Conservation (phyloP, 2,797 vertebrate species). For the Silurus aristotelis region DNA sequence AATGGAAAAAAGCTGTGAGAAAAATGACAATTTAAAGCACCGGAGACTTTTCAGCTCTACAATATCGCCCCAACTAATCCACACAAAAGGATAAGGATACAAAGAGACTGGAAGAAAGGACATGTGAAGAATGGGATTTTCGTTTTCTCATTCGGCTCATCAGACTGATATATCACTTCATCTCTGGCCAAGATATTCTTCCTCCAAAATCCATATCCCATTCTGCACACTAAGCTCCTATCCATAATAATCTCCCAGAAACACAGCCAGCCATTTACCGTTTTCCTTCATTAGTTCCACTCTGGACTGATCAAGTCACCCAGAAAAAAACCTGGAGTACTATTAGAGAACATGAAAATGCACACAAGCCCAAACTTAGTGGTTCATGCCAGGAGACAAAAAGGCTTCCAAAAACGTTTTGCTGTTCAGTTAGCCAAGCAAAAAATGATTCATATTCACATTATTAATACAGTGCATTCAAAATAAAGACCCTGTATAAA, state of each 20-base stretch:
- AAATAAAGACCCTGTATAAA: slow-evolving; percentile 24
- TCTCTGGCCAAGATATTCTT: slow-evolving; percentile 41
- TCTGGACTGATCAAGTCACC: slow-evolving; percentile 12
- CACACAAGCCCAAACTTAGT: not conserved
- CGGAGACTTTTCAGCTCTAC: slow-evolving; percentile 34
- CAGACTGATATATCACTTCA: slow-evolving; percentile 42
- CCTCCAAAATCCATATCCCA: slow-evolving; percentile 44
- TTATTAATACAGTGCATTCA: not conserved
- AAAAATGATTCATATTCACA: not conserved
- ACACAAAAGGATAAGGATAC: slow-evolving; percentile 35
- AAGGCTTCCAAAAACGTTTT: slow-evolving; percentile 11
- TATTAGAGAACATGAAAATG: slow-evolving; percentile 13
- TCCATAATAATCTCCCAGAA: slow-evolving; percentile 32
- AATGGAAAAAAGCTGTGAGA: slow-evolving; percentile 50
- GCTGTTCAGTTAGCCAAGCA: not conserved
- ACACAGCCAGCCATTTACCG: slow-evolving; percentile 31
- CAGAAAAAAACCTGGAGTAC: not conserved
- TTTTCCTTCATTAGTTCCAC: slow-evolving; percentile 37
- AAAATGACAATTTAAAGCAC: slow-evolving; percentile 42
- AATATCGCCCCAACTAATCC: slow-evolving; percentile 55
- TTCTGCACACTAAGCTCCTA: slow-evolving; percentile 33
- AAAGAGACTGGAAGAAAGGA: slow-evolving; percentile 19
- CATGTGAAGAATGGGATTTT: slow-evolving; percentile 20
- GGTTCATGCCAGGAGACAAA: not conserved
- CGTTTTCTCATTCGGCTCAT: slow-evolving; percentile 11